phyloP scores from a whole-genome alignment of 2,888 invertebrate species.

The Epiblema foenella region DNA sequence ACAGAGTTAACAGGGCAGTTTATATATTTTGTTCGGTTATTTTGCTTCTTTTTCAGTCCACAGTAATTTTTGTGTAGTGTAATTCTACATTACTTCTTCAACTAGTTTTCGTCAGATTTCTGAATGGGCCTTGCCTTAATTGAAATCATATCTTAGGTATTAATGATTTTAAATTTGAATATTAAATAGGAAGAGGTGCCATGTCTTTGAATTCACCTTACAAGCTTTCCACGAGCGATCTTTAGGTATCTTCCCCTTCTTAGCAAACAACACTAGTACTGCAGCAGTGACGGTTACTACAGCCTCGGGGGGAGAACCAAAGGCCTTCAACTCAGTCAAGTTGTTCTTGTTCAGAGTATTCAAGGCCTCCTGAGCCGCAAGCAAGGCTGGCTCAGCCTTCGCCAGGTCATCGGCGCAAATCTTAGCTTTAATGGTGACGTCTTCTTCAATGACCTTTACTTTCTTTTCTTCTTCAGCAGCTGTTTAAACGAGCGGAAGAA shows the following conservation, averaged over 20 bases:
- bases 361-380: slow-evolving; percentile 95
- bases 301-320: slow-evolving; percentile 95
- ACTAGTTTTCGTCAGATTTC: no score
- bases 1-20: no score
- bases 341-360: slow-evolving; percentile 97
- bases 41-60: no score
- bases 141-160: neutral
- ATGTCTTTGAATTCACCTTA: slow-evolving; percentile 80
- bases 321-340: slow-evolving; percentile 96
- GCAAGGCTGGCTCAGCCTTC: slow-evolving; percentile 95
- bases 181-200: no score
- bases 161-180: no score
- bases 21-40: no score
- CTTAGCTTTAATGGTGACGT: slow-evolving; percentile 92
- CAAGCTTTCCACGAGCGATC: slow-evolving; percentile 97
- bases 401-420: slow-evolving; percentile 95
- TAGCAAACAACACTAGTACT: slow-evolving; percentile 93
- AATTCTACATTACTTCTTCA: no score
- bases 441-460: slow-evolving; percentile 94
- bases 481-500: slow-evolving; percentile 49
- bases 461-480: slow-evolving; percentile 95
- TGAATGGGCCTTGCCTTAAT: neutral
- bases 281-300: slow-evolving; percentile 95
- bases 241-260: slow-evolving; percentile 94
- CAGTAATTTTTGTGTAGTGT: no score